Evolutionary conservation across 1,140 invertebrate genomes (phyloP), one percentile per base, ranked within the genome.

Genomic region (Philopotamus ludificatus): DNA sequence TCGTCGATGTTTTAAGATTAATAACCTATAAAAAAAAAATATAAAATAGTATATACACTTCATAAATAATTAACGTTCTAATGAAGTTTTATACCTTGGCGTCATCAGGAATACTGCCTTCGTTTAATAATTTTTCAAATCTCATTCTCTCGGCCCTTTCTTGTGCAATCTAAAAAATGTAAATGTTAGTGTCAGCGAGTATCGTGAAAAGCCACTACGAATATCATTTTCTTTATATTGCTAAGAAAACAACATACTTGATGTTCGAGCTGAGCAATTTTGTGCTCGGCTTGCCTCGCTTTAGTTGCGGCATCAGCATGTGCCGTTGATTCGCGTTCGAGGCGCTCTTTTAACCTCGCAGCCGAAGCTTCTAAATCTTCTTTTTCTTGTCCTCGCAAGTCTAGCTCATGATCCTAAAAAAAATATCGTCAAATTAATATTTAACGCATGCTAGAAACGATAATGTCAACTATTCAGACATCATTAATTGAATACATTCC

Each of bases 101-200:
- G 77, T 97, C 94, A 77, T 96, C 93, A 34, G 93, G 92, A 72
- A 97, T 86, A 79, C 90, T 94, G 42, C 92, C 93, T 71, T 90
- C 90, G 54, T 87, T 91, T 15, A 95, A 89, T 53, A 95, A 81
- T 70, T 91, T 87, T 76, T 95, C 92, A 55, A 95, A 81, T 44
- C 93, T 86, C 55, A 86, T 84, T 63, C 92, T 81, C 74, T 95
- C 93, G 16, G 86, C 86, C 70, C 92, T 85, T 75, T 95, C 93
- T 72, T 87, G 88, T 42, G 85, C 86, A n/a, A 94, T 75, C 81
- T 93, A 83, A 67, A 85, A 44, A 44, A 18, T 21, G n/a, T 15
- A 44, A 44, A 15, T 44, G 42, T 8, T n/a, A 39, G n/a, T 44
- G 42, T 15, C 20, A 15, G 20, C 3, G 7, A 8, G n/a, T n/a